Percentiles rank a stretch among this genome's conserved stretches.
phyloP scores from a whole-genome alignment of 2,797 vertebrate genomes.

The Nannoperca australis region DNA sequence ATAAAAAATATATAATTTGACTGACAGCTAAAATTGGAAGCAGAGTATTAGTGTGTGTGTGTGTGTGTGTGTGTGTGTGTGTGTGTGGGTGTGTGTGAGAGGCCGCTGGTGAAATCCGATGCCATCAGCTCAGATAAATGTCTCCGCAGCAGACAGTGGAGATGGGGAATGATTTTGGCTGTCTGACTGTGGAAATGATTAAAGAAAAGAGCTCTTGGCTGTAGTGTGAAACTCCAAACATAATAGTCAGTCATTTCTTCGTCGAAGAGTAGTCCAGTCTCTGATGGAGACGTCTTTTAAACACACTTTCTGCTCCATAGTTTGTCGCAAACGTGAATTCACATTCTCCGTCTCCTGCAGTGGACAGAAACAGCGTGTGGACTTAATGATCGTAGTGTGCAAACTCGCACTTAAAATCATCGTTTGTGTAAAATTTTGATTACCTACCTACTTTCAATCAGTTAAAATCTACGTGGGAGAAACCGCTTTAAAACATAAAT shows the following conservation, averaged over 20 bases:
- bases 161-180: slow-evolving; percentile 43
- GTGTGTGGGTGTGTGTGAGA: slow-evolving; percentile 5
- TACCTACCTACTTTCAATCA: background rate
- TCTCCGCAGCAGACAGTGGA: slow-evolving; percentile 33
- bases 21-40: slow-evolving; percentile 57
- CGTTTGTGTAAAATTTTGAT: background rate
- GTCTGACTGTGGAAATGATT: slow-evolving; percentile 42
- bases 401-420: background rate
- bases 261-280: background rate
- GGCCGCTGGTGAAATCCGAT: slow-evolving; percentile 50
- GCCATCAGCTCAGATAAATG: slow-evolving; percentile 51
- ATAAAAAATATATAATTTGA: slow-evolving; percentile 35
- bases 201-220: slow-evolving; percentile 30
- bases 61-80: slow-evolving; percentile 6
- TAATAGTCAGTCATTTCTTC: slow-evolving; percentile 32
- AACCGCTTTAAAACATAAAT: background rate
- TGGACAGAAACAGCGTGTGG: background rate
- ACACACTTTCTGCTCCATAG: slow-evolving; percentile 4
- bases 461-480: background rate
- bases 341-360: background rate
- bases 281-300: slow-evolving; percentile 3
- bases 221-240: slow-evolving; percentile 19
- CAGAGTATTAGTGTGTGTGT: slow-evolving; percentile 23
- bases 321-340: slow-evolving; percentile 24
- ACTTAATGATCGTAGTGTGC: background rate